These are phyloP conservation scores for Netelia virgata DNA, from an alignment of 2,888 invertebrate species.

Conservation along the genomic window DNA sequence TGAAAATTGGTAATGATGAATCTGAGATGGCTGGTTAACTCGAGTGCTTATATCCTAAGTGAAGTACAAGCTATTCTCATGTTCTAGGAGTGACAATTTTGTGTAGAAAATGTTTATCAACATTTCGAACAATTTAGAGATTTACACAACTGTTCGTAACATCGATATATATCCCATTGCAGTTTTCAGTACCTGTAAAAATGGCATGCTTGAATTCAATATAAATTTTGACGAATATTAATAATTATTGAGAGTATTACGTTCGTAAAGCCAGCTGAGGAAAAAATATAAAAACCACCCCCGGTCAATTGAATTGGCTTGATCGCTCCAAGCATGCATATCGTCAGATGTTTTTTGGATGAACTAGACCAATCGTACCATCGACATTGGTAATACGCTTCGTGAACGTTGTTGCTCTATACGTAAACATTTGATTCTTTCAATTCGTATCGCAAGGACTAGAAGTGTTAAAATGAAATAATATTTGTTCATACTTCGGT, in stretches of 20 bases:
- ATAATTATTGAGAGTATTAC: slow-evolving; percentile 24
- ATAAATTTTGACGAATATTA: too few relatives aligned
- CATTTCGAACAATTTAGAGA: not conserved
- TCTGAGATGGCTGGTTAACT: too few relatives aligned
- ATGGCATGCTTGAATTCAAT: too few relatives aligned
- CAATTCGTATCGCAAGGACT: not conserved
- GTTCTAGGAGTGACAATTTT: not conserved
- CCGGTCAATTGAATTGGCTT: slow-evolving; percentile 58
- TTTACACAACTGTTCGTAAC: slow-evolving; percentile 39
- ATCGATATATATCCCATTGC: slow-evolving; percentile 47
- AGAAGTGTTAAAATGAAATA: not conserved
- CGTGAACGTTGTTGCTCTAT: slow-evolving; percentile 57
- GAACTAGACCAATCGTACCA: slow-evolving; percentile 57
- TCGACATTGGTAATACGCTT: slow-evolving; percentile 54
- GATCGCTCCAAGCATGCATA: slow-evolving; percentile 63
- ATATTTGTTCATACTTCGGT: slow-evolving; percentile 51
- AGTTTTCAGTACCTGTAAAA: slow-evolving; percentile 45
- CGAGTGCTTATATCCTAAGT: too few relatives aligned
- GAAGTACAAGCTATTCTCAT: too few relatives aligned
- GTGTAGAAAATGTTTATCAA: not conserved
- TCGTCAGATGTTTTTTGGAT: slow-evolving; percentile 59
- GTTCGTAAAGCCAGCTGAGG: slow-evolving; percentile 51
- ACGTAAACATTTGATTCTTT: not conserved
- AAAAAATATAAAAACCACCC: slow-evolving; percentile 61
- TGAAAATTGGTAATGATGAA: too few relatives aligned